Conservation (phyloP, 2,888 invertebrate species). For the Dendrolimus pini region DNA sequence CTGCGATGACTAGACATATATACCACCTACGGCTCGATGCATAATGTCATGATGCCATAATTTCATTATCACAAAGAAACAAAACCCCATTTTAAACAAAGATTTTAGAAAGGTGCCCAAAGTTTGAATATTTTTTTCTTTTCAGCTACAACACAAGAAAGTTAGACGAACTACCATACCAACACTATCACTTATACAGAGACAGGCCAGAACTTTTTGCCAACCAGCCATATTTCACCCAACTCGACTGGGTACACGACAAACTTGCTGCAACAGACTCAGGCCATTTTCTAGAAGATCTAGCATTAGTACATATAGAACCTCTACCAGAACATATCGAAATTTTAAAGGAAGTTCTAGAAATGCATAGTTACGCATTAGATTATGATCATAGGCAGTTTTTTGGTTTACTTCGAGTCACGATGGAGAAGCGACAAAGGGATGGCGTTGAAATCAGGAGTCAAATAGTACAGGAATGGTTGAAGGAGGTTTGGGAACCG, state of each 20-base stretch:
- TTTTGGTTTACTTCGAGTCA: constrained; percentile 78
- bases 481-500: constrained; percentile 64
- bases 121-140: neutral
- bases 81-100: too few species aligned
- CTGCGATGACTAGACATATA: too few species aligned
- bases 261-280: constrained; percentile 88
- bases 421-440: constrained; percentile 51
- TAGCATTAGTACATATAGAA: constrained; percentile 73
- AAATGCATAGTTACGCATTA: constrained; percentile 82
- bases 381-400: constrained; percentile 90
- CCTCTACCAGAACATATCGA: constrained; percentile 70
- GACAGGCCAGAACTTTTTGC: constrained; percentile 77
- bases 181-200: constrained; percentile 79
- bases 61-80: too few species aligned
- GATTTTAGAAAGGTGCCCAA: too few species aligned
- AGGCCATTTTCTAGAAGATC: constrained; percentile 86
- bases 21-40: too few species aligned
- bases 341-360: constrained; percentile 81
- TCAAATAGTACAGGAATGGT: constrained; percentile 60
- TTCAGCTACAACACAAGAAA: constrained; percentile 86
- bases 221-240: constrained; percentile 82
- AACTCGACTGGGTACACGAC: constrained; percentile 86
- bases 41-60: too few species aligned
- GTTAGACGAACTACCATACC: constrained; percentile 89
- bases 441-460: constrained; percentile 47